Evolutionary conservation across 1,140 invertebrate genomes (phyloP).

Genomic region (Apis laboriosa): DNA sequence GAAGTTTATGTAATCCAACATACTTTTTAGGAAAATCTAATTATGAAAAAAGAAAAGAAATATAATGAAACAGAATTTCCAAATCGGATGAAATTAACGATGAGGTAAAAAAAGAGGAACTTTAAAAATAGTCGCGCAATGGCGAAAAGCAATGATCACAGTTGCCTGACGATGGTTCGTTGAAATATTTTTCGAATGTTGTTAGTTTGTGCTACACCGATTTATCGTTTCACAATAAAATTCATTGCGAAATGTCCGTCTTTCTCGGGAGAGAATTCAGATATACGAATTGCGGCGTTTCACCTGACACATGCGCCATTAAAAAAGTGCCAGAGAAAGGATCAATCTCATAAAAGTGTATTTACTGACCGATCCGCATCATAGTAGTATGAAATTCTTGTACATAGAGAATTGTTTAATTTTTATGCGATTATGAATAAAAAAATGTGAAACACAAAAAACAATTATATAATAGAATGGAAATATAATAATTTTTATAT

Average conservation of each 20-base stretch:
- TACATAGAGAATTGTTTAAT: not conserved
- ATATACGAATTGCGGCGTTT: not conserved
- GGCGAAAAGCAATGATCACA: not conserved
- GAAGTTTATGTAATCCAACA: not conserved
- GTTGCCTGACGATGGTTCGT: no score
- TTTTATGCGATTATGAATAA: not conserved
- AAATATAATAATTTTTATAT: no score
- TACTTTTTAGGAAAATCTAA: not conserved
- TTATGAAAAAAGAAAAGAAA: not conserved
- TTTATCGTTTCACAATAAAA: slow-evolving; percentile 7
- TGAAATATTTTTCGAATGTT: not conserved
- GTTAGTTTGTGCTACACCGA: not conserved
- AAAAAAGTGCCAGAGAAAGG: slow-evolving; percentile 37
- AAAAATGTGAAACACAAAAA: not conserved
- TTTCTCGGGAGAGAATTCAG: not conserved
- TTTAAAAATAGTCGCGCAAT: not conserved
- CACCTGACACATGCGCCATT: not conserved
- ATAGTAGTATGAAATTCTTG: not conserved
- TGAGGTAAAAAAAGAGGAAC: slow-evolving; percentile 15
- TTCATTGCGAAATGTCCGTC: slow-evolving; percentile 20
- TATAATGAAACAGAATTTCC: not conserved
- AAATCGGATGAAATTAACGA: not conserved
- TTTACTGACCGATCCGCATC: slow-evolving; percentile 26
- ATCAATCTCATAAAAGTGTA: slow-evolving; percentile 14
- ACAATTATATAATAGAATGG: not conserved